A percentile compares a stretch with the other conserved stretches of the same genome.
Conservation (phyloP, 2,888 invertebrate genomes). For the Orthosia incerta region DNA sequence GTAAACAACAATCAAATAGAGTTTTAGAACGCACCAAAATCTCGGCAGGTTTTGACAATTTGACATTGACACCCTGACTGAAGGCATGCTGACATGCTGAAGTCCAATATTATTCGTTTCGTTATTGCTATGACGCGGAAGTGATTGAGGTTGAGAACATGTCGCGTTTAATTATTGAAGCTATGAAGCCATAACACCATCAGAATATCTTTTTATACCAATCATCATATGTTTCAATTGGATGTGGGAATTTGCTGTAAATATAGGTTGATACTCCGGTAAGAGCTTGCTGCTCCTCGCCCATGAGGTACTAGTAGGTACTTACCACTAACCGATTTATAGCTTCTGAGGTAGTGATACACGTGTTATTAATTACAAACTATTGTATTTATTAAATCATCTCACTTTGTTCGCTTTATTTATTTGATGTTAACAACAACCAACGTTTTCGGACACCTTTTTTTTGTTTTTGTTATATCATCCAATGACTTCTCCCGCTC, state of each 20-base stretch:
- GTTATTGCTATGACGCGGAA: slow-evolving; percentile 34
- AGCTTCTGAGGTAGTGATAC: no score
- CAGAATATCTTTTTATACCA: no score
- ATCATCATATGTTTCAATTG: neutral
- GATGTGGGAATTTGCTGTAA: neutral
- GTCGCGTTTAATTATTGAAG: neutral
- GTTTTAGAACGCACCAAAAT: slow-evolving; percentile 35
- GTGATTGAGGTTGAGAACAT: neutral
- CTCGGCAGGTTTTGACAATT: slow-evolving; percentile 8
- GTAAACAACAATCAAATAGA: accelerated
- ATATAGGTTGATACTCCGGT: neutral
- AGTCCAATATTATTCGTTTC: slow-evolving; percentile 2
- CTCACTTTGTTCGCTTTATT: neutral
- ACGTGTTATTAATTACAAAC: neutral
- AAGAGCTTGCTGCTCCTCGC: neutral
- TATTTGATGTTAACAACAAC: neutral
- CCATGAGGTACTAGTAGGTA: neutral
- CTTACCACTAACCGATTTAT: no score
- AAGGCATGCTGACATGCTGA: no score
- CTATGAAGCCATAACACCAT: neutral
- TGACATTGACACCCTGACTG: slow-evolving; percentile 38
- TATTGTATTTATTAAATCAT: neutral
- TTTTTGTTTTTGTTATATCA: no score
- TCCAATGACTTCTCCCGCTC: no score
- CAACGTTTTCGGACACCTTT: neutral